These are phyloP conservation scores for Daubentonia madagascariensis DNA, from an alignment of 2,113 vertebrate species.

Conservation along the genomic window DNA sequence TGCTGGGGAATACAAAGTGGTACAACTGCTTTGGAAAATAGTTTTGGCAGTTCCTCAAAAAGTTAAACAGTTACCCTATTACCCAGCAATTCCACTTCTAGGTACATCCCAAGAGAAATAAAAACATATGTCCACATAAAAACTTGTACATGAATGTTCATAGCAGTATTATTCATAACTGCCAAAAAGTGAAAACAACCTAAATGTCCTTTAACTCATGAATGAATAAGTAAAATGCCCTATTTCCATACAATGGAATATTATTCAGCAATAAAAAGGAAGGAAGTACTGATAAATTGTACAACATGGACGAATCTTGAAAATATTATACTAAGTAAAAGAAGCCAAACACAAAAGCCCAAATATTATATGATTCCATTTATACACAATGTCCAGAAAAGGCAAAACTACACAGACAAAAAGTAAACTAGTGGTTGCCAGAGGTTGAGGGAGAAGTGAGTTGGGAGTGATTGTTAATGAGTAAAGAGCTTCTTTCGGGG, in stretches of 20 bases:
- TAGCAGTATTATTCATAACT: neutral
- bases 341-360: neutral
- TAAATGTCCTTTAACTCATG: neutral
- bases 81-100: neutral
- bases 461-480: neutral
- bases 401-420: neutral
- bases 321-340: neutral
- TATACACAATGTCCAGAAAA: neutral
- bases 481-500: neutral
- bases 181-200: neutral
- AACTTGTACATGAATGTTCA: neutral
- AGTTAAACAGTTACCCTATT: neutral
- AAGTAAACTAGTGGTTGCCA: neutral
- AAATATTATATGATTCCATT: neutral
- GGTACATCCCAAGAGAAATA: neutral
- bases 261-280: neutral
- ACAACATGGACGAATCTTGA: neutral
- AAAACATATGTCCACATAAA: neutral
- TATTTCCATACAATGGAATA: neutral
- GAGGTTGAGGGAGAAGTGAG: too few relatives aligned
- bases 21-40: neutral
- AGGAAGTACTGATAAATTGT: neutral
- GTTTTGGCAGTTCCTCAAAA: neutral
- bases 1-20: neutral
- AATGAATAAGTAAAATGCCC: neutral